These are phyloP conservation scores for Amblyjoppa fuscipennis DNA, from an alignment of 2,888 invertebrate species.

Conservation along the genomic window DNA sequence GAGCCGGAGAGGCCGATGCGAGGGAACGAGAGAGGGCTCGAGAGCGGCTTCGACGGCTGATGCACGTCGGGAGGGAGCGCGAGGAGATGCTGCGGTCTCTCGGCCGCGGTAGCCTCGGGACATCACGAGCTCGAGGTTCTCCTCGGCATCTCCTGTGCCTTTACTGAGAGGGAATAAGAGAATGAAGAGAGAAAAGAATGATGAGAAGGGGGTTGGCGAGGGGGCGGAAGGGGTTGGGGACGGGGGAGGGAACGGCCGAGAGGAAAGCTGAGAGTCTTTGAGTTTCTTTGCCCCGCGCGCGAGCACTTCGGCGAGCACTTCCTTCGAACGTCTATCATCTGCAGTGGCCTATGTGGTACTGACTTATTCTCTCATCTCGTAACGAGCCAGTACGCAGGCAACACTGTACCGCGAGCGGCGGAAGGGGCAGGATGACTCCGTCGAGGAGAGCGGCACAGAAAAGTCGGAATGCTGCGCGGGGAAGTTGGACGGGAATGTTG, in stretches of 20 bases:
- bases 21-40: constrained; percentile 3
- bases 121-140: constrained; percentile 81
- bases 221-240: no score
- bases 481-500: neutral
- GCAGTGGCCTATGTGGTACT: constrained; percentile 16
- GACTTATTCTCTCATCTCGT: constrained; percentile 57
- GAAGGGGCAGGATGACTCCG: neutral
- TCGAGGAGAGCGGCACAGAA: neutral
- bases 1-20: constrained; percentile 13
- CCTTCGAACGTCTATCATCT: constrained; percentile 52
- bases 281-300: constrained; percentile 12
- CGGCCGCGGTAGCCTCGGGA: constrained; percentile 82
- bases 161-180: constrained; percentile 48
- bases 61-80: constrained; percentile 29
- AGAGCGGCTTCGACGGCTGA: constrained; percentile 45
- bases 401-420: constrained; percentile 10
- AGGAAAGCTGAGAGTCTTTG: constrained; percentile 39
- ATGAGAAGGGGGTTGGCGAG: neutral
- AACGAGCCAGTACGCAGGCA: constrained; percentile 31
- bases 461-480: neutral
- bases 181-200: constrained; percentile 28
- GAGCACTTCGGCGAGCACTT: constrained; percentile 33
- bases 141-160: constrained; percentile 56
- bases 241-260: neutral
- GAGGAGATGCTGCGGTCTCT: constrained; percentile 49